Percentiles rank a stretch among this genome's conserved stretches.
Conservation (phyloP, 2,888 invertebrate species). For the Onthophagus sagittarius region DNA sequence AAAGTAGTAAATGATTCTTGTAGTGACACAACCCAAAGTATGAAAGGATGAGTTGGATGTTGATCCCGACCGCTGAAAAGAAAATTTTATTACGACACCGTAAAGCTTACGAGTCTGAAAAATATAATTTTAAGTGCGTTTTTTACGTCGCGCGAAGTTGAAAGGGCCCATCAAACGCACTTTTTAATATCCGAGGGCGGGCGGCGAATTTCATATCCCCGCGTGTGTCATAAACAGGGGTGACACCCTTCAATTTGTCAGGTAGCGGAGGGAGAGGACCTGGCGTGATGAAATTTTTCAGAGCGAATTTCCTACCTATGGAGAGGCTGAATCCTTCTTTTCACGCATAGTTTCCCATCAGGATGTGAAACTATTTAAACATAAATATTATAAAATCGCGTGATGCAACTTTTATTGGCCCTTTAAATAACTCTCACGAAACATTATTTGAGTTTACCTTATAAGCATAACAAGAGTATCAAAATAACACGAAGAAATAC, state of each 20-base stretch:
- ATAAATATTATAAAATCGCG: too few species aligned
- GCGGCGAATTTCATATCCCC: background rate
- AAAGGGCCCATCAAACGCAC: background rate
- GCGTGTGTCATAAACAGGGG: slow-evolving; percentile 8
- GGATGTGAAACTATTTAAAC: background rate
- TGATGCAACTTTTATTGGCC: too few species aligned
- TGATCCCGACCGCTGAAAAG: background rate
- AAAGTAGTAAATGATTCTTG: background rate
- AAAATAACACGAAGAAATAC: background rate
- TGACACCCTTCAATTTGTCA: slow-evolving; percentile 12
- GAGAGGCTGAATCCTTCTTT: too few species aligned
- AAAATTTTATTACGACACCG: background rate
- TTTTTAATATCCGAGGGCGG: background rate
- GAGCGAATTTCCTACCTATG: background rate
- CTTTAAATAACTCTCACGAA: background rate
- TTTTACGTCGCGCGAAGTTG: background rate
- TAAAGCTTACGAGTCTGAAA: background rate
- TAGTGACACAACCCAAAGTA: background rate
- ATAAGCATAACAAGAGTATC: background rate
- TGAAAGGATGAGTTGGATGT: background rate
- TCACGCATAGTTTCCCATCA: background rate
- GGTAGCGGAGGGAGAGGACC: background rate
- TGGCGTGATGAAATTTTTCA: background rate
- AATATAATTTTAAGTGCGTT: background rate
- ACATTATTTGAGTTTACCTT: background rate